Base-by-base conservation (phyloP, 1,140 invertebrate genomes). In the Drosophila ambigua region DNA sequence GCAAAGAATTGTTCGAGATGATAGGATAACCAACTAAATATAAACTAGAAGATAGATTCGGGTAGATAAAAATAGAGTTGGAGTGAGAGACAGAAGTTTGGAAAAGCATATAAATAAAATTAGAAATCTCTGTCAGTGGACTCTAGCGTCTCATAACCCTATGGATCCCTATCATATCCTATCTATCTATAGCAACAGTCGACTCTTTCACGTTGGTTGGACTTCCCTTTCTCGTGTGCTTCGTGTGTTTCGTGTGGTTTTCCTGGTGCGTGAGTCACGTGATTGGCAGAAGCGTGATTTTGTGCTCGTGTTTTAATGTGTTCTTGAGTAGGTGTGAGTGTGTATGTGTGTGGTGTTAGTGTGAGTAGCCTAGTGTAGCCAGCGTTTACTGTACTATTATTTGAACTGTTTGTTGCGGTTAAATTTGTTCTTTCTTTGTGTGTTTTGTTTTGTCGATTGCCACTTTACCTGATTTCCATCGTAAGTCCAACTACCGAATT, bases 401-500 rank as follows among this genome's bases (percentile, higher is more conserved):
- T 65, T 63, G 52, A 28, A 44, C 81, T 77, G 67, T 48, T 57
- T 43, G 24, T 58, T 58, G 31, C 52, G 62, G 72, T 45, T 15
- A 53, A 54, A 54, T 67, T 74, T 72, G 66, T 58, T 72, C 26
- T 62, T 60, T 20, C 51, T 71, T 69, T 65, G 52, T 72, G 43
- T 50, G 50, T 59, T 51, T 55, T 68, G 64, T 74, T 43, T 54
- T 61, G 52, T 72, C 79, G 74, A 83, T 71, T 71, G 81, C 75
- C 85, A 88, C 90, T 91, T 91, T 95, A 97, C 97, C 95, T 97
- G 96, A 93, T 95, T 95, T 93, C 97, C 97, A 93, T 97, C 96
- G 94, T 98, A 98, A 91, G 97, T 97, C 97, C 97, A 98, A 94
- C 96, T 97, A 94, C 97, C 97, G 93, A 98, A 98, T 95, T 98